A percentile compares a stretch with the other conserved stretches of the same genome.
These are phyloP conservation scores for Varanus salvator DNA, from an alignment of 2,113 vertebrate species.

Conservation along the genomic window DNA sequence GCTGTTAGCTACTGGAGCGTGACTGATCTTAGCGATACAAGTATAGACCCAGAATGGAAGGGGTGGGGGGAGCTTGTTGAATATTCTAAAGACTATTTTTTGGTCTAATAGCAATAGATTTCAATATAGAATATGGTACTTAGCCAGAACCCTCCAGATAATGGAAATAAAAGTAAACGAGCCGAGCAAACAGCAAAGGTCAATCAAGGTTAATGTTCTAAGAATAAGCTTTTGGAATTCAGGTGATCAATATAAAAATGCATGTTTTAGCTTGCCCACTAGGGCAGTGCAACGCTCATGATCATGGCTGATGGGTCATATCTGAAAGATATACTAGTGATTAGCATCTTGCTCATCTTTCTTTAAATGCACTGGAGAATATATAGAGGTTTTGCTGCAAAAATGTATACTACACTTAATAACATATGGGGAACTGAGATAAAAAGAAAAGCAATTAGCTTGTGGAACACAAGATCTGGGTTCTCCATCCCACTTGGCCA, in stretches of 20 bases:
- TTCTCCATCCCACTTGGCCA: no score
- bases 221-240: constrained; percentile 8
- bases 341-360: not conserved
- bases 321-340: not conserved
- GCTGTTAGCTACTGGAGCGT: no score
- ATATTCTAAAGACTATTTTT: constrained; percentile 14
- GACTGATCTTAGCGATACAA: no score
- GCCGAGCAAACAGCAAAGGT: rapidly evolving
- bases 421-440: not conserved
- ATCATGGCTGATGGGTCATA: not conserved
- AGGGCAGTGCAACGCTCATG: no score
- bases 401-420: not conserved
- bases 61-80: not conserved
- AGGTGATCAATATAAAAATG: rapidly evolving
- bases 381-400: not conserved
- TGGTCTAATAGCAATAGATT: constrained; percentile 16
- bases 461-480: not conserved
- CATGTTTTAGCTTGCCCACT: not conserved
- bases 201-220: not conserved
- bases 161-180: not conserved
- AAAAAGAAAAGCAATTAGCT: not conserved
- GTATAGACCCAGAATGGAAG: no score
- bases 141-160: not conserved
- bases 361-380: not conserved
- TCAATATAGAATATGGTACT: not conserved